Base-by-base conservation (phyloP, 2,797 vertebrate species). In the Meriones psammophilus region DNA sequence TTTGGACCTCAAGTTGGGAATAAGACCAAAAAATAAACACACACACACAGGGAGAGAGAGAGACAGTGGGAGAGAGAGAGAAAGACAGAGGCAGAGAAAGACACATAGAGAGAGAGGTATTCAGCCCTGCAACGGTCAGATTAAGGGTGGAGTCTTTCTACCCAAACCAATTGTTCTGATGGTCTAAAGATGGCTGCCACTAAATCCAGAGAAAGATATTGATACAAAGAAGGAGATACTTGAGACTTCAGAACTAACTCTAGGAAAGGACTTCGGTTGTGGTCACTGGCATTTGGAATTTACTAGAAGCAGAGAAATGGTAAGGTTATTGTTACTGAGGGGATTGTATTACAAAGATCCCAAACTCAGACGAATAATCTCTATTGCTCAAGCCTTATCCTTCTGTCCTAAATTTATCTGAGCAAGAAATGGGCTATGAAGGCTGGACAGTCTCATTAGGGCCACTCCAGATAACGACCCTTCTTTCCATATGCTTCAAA, bases 251-350 rank as follows among this genome's bases (percentile, higher is more conserved):
- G 74, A 83, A 94, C 20, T 71, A 26, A 0, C 13, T 92, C 89
- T 62, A 91, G 79, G 83, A 96, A 79, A 94, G 81, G 77, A 83
- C 94, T n/a, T n/a, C 66, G 60, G 64, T 62, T 96, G 88, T 97
- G 94, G 93, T 94, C 81, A 30, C 26, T 86, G 68, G 90, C 74
- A 20, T 54, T 95, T 79, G 85, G 69, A 92, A 83, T 89, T 89
- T 88, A 93, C 36, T 68, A 71, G 90, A 96, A 93, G 78, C 77
- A 96, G 95, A 96, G 74, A 87, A 89, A 71, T 58, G 58, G 81
- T 64, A 88, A 92, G 4, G 15, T 94, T 89, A 58, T 77, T 85
- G 8, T 88, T 96, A 96, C 89, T 64, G 73, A 96, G 83, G 42
- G 62, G 77, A 83, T 93, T 74, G 1, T 74, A 68, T 94, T 96